Conservation (phyloP, 2,888 invertebrate genomes). For the Nomada goodeniana region DNA sequence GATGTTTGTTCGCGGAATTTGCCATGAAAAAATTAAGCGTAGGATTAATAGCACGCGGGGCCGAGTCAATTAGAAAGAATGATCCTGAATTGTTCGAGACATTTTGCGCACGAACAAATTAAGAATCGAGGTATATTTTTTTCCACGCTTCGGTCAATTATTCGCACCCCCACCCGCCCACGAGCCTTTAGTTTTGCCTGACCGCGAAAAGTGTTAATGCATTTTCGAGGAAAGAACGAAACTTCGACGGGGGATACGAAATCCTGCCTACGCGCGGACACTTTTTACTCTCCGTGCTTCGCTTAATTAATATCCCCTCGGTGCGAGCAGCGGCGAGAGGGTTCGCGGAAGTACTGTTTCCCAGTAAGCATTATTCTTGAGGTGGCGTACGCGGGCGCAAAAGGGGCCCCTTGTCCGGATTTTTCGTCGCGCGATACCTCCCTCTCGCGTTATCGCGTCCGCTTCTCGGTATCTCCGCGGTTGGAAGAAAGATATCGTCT, state of each 20-base stretch:
- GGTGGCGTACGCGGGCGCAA: conserved; percentile 46
- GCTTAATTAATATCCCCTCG: conserved; percentile 5
- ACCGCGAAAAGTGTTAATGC: too few relatives aligned
- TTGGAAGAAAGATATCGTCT: conserved; percentile 47
- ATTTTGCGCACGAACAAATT: too few relatives aligned
- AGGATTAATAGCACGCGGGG: not conserved
- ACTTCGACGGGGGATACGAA: not conserved
- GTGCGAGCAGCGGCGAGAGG: not conserved
- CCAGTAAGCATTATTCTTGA: conserved; percentile 76
- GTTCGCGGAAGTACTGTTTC: conserved; percentile 73
- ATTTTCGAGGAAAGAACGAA: too few relatives aligned
- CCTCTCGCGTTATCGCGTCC: conserved; percentile 36
- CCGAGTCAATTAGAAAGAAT: not conserved
- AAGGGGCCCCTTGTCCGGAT: conserved; percentile 48
- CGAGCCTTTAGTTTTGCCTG: too few relatives aligned
- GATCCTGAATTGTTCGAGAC: too few relatives aligned
- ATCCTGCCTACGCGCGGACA: not conserved
- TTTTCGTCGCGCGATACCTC: conserved; percentile 44
- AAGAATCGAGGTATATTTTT: too few relatives aligned
- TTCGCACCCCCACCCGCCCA: too few relatives aligned
- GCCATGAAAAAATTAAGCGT: not conserved
- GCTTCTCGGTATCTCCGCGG: conserved; percentile 46
- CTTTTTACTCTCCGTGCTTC: not conserved
- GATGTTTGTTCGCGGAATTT: conserved; percentile 18
- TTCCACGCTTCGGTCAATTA: too few relatives aligned